Base-by-base conservation (phyloP, 2,113 vertebrate genomes). In the Lates calcarifer region DNA sequence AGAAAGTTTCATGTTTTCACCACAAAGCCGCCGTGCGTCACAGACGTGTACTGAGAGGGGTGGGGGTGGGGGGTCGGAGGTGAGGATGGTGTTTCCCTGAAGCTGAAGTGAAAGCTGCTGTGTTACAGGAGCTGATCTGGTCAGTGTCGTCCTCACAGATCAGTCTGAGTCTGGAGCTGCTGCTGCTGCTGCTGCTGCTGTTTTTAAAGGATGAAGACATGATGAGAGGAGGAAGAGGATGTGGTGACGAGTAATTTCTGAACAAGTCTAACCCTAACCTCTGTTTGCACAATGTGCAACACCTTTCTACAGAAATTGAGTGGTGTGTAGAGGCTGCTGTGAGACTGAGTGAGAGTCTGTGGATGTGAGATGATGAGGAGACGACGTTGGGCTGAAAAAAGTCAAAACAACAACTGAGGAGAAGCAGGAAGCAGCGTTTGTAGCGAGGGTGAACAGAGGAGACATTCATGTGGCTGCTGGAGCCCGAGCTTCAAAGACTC, bases 201-300 rank as follows among this genome's bases (percentile, higher is more conserved):
- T 88, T 85, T 79, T 82, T 71, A 57, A 62, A 82, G 70, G 82
- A 83, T 81, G 77, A 79, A 55, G 26, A 51, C 26, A 61, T 33
- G 64, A 35, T 71, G 66, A 82, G 37, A 41, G 1, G 39, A 89
- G 87, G 86, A 91, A 92, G 74, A 90, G 92, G 91, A 92, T 91
- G 90, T 93, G 91, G 90, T 91, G 87, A 84, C 65, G 22, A 89
- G 86, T 90, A 18, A 83, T 88, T 83, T 88, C 85, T 89, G 77
- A 92, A 87, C 60, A 64, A 58, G 71, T 39, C 37, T 13, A 13
- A 13, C 10, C 11, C 39, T 41, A 33, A 70, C 62, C 67, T 75
- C 56, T 17, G 73, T 79, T 56, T 90, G 80, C 84, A 89, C 57
- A n/a, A 10, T 22, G 22, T 82, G 90, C 87, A 87, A 58, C 83